phyloP scores from a whole-genome alignment of 2,797 vertebrate species.

The Betta splendens region DNA sequence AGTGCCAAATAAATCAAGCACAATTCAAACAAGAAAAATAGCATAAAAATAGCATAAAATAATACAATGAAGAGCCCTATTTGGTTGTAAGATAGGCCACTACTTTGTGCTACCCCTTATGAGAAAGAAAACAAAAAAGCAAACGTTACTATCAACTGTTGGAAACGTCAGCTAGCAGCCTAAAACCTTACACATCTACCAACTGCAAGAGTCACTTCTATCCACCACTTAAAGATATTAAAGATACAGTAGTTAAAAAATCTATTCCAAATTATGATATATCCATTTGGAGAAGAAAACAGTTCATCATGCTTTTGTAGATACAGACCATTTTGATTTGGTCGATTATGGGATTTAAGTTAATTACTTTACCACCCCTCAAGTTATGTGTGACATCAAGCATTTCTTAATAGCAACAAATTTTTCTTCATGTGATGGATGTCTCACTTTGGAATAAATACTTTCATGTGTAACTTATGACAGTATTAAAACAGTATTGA shows the following conservation, averaged over 20 bases:
- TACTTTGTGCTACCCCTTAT: slow-evolving; percentile 72
- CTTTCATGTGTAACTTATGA: slow-evolving; percentile 50
- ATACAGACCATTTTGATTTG: too few species aligned
- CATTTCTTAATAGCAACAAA: not conserved
- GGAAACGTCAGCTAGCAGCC: slow-evolving; percentile 43
- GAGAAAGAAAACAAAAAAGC: slow-evolving; percentile 29
- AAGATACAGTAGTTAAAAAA: slow-evolving; percentile 52
- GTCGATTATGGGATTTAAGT: slow-evolving; percentile 27
- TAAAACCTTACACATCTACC: slow-evolving; percentile 65
- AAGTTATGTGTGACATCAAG: slow-evolving; percentile 14
- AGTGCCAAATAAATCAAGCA: slow-evolving; percentile 59
- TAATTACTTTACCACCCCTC: slow-evolving; percentile 9
- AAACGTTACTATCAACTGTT: slow-evolving; percentile 37
- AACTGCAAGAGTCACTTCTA: slow-evolving; percentile 64
- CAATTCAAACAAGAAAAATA: slow-evolving; percentile 34
- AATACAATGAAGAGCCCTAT: slow-evolving; percentile 70
- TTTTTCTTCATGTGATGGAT: slow-evolving; percentile 49
- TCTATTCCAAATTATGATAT: slow-evolving; percentile 51
- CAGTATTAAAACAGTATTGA: slow-evolving; percentile 53
- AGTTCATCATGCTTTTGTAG: slow-evolving; percentile 7
- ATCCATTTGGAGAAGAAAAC: slow-evolving; percentile 52
- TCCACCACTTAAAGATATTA: slow-evolving; percentile 60
- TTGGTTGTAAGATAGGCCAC: slow-evolving; percentile 77
- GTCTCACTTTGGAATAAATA: slow-evolving; percentile 59
- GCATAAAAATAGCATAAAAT: slow-evolving; percentile 24